phyloP scores from a whole-genome alignment of 2,113 vertebrate species.

The Aptenodytes patagonicus region DNA sequence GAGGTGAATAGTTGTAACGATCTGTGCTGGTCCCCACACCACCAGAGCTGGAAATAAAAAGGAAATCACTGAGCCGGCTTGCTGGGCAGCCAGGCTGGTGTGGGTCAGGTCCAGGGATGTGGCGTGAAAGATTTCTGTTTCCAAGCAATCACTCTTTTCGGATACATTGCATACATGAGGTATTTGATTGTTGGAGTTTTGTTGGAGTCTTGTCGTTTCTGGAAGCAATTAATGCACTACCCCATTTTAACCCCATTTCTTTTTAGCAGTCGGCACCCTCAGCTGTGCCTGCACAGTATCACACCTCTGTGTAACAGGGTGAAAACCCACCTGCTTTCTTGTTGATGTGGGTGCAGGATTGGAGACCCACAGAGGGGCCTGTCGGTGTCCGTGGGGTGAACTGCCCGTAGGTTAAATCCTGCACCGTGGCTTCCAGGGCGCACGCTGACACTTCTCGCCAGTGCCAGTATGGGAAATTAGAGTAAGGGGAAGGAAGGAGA shows the following conservation, averaged over 20 bases:
- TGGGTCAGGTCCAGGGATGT: not conserved
- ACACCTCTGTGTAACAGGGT: not conserved
- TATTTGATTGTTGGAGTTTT: not conserved
- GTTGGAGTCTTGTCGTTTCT: not conserved
- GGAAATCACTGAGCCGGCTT: not conserved
- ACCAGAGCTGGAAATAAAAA: not conserved
- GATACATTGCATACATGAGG: accelerated
- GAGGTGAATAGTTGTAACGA: accelerated
- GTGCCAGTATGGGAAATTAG: accelerated
- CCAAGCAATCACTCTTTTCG: accelerated
- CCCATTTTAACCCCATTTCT: accelerated
- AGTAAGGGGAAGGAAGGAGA: not conserved
- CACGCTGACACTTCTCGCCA: accelerated
- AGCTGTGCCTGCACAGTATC: not conserved
- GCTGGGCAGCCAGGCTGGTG: not conserved
- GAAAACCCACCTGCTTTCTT: not conserved
- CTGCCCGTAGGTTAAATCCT: accelerated
- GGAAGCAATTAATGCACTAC: not conserved
- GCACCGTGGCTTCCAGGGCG: accelerated
- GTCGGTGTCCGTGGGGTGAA: accelerated
- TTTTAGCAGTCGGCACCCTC: not conserved
- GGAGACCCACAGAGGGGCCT: not conserved
- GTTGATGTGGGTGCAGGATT: not conserved
- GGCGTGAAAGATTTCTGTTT: not conserved
- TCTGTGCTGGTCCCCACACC: not conserved